These are phyloP conservation scores for Falco concolor DNA, from an alignment of 2,797 vertebrate species.

Conservation along the genomic window DNA sequence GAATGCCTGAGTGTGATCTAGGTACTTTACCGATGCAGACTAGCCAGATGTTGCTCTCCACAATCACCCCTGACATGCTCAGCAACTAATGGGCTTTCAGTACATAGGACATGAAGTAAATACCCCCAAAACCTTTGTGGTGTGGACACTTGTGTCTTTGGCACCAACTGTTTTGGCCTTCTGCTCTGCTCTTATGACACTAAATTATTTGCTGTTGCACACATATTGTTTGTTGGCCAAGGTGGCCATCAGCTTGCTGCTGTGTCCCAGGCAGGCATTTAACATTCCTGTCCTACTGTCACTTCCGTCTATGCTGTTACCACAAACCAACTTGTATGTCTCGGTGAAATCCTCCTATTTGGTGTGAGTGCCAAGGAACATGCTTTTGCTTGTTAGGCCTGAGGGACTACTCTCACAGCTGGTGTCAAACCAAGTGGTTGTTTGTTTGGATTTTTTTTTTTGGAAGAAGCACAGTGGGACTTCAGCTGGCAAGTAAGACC, in stretches of 20 bases:
- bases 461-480: not conserved
- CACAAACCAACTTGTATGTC: not conserved
- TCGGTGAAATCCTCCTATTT: not conserved
- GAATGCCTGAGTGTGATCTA: not conserved
- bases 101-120: not conserved
- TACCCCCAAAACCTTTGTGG: not conserved
- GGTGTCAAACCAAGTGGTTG: not conserved
- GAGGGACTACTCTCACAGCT: not conserved
- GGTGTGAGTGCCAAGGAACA: not conserved
- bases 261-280: not conserved
- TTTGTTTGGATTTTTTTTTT: not conserved
- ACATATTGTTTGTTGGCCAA: accelerated
- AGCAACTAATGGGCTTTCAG: not conserved
- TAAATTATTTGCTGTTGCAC: not conserved
- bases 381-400: not conserved
- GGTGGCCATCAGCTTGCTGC: not conserved
- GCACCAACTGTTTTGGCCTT: not conserved
- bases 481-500: not conserved
- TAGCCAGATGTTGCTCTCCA: not conserved
- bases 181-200: accelerated
- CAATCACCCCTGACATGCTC: not conserved
- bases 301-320: not conserved
- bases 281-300: not conserved
- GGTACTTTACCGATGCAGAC: not conserved
- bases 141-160: not conserved